Conservation (phyloP, 2,797 vertebrate species). For the Sebastes matsubarae region DNA sequence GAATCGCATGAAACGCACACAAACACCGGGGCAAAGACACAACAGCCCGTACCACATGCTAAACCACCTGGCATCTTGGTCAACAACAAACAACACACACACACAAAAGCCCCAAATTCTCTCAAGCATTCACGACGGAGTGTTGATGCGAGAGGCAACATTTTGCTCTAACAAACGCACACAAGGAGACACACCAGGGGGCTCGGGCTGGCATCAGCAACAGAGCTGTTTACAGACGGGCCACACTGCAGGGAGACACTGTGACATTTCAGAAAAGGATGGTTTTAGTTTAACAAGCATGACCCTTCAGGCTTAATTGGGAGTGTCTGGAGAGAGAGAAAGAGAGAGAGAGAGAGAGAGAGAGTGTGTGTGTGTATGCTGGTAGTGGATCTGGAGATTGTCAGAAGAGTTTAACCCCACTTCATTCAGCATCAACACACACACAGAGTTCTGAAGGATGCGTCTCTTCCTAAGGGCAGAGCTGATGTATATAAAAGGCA, state of each 20-base stretch:
- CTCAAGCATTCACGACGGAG: slow-evolving; percentile 21
- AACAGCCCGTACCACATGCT: background rate
- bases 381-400: slow-evolving; percentile 20
- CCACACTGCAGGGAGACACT: slow-evolving; percentile 69
- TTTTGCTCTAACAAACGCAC: slow-evolving; percentile 56
- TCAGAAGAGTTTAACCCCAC: slow-evolving; percentile 53
- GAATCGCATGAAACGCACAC: slow-evolving; percentile 31
- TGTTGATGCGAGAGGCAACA: slow-evolving; percentile 43
- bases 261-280: slow-evolving; percentile 79
- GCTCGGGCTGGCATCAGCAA: slow-evolving; percentile 54
- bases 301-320: slow-evolving; percentile 76
- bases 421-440: slow-evolving; percentile 33
- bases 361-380: background rate
- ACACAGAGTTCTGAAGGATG: background rate
- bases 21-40: slow-evolving; percentile 3
- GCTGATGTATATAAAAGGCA: slow-evolving; percentile 7
- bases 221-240: slow-evolving; percentile 71
- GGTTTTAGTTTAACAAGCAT: slow-evolving; percentile 77
- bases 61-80: slow-evolving; percentile 18
- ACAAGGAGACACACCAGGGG: slow-evolving; percentile 48
- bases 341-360: background rate
- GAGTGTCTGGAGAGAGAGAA: slow-evolving; percentile 44
- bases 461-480: slow-evolving; percentile 2
- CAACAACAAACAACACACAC: background rate
- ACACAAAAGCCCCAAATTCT: slow-evolving; percentile 3